phyloP scores from a whole-genome alignment of 2,113 vertebrate genomes.

The Grammomys surdaster region DNA sequence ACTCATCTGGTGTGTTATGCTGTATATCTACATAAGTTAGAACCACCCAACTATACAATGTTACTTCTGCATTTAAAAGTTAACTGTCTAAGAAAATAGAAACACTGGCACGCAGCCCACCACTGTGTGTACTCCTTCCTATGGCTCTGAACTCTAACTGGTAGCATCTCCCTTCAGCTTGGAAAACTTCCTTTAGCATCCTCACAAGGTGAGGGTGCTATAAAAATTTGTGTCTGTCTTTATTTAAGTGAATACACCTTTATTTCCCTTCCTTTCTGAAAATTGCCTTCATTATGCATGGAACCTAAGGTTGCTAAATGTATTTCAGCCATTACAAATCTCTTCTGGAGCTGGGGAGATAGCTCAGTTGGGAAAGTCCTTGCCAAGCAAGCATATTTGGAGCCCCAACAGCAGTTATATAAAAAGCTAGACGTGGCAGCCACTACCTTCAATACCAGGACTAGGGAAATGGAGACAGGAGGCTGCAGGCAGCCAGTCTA shows the following conservation, averaged over 20 bases:
- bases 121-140: not conserved
- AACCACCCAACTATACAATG: not conserved
- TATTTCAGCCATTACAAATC: not conserved
- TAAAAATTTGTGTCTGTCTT: not conserved
- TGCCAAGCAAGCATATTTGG: not conserved
- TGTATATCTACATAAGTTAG: too few relatives aligned
- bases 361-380: not conserved
- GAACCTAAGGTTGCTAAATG: not conserved
- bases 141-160: not conserved
- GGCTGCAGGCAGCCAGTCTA: not conserved
- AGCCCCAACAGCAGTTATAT: too few relatives aligned
- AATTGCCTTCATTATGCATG: not conserved
- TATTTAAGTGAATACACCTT: not conserved
- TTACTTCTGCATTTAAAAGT: not conserved
- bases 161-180: not conserved
- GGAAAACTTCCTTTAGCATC: not conserved
- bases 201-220: not conserved
- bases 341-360: not conserved
- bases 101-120: not conserved
- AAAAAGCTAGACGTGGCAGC: not conserved
- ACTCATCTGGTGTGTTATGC: too few relatives aligned
- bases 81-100: not conserved
- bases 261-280: conserved; percentile 20
- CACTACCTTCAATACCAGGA: not conserved
- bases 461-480: not conserved